These are phyloP conservation scores for Nemoura dubitans DNA, from an alignment of 2,888 invertebrate genomes.

Conservation along the genomic window DNA sequence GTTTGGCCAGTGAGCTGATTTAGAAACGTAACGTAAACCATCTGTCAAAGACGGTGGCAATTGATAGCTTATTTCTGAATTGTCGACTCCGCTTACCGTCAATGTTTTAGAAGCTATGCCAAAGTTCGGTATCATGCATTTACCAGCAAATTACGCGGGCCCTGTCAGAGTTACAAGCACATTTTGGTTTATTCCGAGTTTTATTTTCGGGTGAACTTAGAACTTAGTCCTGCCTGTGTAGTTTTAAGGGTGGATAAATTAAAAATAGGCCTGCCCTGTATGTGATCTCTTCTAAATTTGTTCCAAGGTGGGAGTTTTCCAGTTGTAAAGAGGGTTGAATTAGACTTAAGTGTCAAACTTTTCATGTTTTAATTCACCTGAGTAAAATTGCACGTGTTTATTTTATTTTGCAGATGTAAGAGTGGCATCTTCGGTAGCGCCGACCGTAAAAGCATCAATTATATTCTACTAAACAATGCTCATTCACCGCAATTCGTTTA, in stretches of 20 bases:
- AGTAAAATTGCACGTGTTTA: not conserved
- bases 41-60: not conserved
- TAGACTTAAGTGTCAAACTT: too few relatives aligned
- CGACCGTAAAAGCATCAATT: not conserved
- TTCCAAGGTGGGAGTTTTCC: too few relatives aligned
- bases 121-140: not conserved
- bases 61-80: not conserved
- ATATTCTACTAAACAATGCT: slow-evolving; percentile 24
- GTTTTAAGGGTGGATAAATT: slow-evolving; percentile 21
- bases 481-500: slow-evolving; percentile 16
- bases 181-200: not conserved
- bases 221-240: not conserved
- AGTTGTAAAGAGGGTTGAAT: too few relatives aligned
- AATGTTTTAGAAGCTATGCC: not conserved
- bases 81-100: not conserved
- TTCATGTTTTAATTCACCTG: not conserved
- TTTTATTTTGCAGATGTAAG: slow-evolving; percentile 26
- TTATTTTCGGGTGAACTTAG: not conserved
- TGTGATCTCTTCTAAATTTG: not conserved
- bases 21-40: not conserved
- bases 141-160: not conserved
- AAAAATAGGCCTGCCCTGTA: slow-evolving; percentile 20
- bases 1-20: not conserved
- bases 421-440: not conserved
- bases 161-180: not conserved